Percentiles rank a stretch among this genome's conserved stretches.
Conservation (phyloP, 2,888 invertebrate species). For the Brachycybe producta region DNA sequence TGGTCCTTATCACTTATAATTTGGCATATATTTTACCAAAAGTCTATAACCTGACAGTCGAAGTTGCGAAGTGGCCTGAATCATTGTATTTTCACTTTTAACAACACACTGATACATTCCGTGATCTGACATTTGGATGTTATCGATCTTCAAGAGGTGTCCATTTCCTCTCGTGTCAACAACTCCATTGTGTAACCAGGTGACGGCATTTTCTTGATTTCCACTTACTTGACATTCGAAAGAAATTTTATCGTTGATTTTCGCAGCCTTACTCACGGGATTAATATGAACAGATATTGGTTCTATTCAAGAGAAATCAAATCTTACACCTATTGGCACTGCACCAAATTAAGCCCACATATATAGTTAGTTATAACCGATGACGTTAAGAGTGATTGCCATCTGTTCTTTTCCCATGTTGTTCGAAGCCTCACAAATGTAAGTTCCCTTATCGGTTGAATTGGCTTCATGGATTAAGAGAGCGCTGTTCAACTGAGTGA, state of each 20-base stretch:
- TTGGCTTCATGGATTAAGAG: conserved; percentile 1
- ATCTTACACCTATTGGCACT: neutral
- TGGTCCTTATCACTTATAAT: too few species aligned
- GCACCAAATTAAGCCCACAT: neutral
- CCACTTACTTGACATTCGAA: conserved; percentile 80
- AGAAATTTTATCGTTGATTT: conserved; percentile 46
- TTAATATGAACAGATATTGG: neutral
- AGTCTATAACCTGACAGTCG: too few species aligned
- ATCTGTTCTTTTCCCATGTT: neutral
- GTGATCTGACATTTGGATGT: conserved; percentile 31
- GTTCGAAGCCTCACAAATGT: neutral
- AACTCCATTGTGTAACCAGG: conserved; percentile 66
- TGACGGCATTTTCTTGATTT: conserved; percentile 60
- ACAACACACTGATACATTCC: conserved; percentile 36
- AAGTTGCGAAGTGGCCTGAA: too few species aligned
- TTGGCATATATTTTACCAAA: too few species aligned
- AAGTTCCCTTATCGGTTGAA: neutral
- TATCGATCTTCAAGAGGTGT: conserved; percentile 22
- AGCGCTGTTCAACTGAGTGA: conserved; percentile 37
- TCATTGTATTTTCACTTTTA: too few species aligned
- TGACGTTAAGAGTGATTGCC: neutral
- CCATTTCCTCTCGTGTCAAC: conserved; percentile 34
- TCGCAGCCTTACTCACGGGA: neutral
- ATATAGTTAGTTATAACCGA: too few species aligned
- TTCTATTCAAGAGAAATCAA: neutral